Evolutionary conservation across 2,797 vertebrate genomes (phyloP), one percentile per base, ranked within the genome.

Genomic region (Chromis chromis): DNA sequence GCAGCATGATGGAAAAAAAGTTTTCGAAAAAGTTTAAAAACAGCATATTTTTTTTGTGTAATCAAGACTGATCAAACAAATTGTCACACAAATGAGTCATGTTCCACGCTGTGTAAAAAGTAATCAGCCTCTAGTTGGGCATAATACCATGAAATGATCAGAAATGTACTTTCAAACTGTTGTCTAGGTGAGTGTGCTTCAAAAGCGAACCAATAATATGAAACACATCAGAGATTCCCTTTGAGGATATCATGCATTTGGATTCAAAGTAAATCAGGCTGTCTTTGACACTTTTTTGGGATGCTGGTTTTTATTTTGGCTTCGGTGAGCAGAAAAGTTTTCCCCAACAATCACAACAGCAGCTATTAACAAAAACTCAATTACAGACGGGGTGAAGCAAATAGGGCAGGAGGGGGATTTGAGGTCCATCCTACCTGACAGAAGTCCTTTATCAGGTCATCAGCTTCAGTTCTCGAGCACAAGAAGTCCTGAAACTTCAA

Each of bases 391-490:
- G 28, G 28, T 31, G 28, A 31, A 31, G 28, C 28, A 44, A 19
- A 44, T 1, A 12, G 40, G 48, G 36, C 1, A 16, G 11, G 6
- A 50, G 7, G 9, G 7, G 19, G 33, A 36, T 25, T 25, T 33
- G 4, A 67, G 42, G 6, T 54, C 24, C 27, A 17, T 72, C 81
- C 27, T 92, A 93, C 93, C 93, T 89, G 71, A 69, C 17, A 81
- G 74, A 70, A 31, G 28, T 84, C 65, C 79, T 76, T 81, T 6
- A 59, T 89, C 85, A 75, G 74, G 54, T 90, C 77, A 72, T 86
- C 71, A 54, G 77, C 70, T 76, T 87, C 70, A 53, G 16, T 56
- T 75, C 64, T 39, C 11, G 4, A 16, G 40, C 57, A 59, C 48
- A 55, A 59, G 66, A 21, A 63, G 48, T 71, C 69, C 72, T 57